A percentile compares a stretch with the other conserved stretches of the same genome.
These are phyloP conservation scores for Amphilophus citrinellus DNA, from an alignment of 2,113 vertebrate species.

Conservation along the genomic window DNA sequence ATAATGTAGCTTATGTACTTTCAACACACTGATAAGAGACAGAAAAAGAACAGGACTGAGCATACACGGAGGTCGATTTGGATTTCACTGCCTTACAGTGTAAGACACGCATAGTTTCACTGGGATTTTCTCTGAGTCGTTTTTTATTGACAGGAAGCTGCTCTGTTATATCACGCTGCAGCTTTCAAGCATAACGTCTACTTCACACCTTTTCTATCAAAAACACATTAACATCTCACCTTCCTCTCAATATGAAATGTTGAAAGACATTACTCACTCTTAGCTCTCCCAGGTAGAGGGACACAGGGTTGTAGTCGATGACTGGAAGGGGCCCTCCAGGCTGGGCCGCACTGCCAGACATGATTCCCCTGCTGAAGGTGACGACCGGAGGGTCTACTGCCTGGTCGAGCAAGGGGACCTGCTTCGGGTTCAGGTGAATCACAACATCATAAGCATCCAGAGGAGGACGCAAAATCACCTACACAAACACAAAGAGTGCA, in stretches of 20 bases:
- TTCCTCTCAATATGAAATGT: neutral
- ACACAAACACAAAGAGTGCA: neutral
- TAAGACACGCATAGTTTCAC: neutral
- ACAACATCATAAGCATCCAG: conserved; percentile 91
- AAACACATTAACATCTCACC: neutral
- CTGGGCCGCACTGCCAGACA: conserved; percentile 1
- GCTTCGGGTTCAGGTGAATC: conserved; percentile 88
- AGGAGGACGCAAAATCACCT: conserved; percentile 93
- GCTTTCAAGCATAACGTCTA: conserved; percentile 4
- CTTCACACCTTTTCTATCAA: neutral
- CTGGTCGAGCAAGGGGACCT: conserved; percentile 88
- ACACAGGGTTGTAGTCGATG: conserved; percentile 90
- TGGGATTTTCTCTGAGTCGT: neutral
- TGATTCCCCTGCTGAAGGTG: conserved; percentile 82
- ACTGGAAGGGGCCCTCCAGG: conserved; percentile 85
- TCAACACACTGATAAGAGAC: neutral
- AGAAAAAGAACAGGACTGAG: neutral
- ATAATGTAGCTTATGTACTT: too few relatives aligned
- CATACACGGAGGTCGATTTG: neutral
- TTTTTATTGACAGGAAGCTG: conserved; percentile 16
- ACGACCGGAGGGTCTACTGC: conserved; percentile 83
- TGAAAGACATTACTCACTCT: conserved; percentile 81
- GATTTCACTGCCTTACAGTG: neutral
- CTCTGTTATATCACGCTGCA: neutral
- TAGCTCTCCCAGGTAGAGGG: conserved; percentile 89